Base-by-base conservation (phyloP, 2,113 vertebrate genomes). In the Hucho hucho region DNA sequence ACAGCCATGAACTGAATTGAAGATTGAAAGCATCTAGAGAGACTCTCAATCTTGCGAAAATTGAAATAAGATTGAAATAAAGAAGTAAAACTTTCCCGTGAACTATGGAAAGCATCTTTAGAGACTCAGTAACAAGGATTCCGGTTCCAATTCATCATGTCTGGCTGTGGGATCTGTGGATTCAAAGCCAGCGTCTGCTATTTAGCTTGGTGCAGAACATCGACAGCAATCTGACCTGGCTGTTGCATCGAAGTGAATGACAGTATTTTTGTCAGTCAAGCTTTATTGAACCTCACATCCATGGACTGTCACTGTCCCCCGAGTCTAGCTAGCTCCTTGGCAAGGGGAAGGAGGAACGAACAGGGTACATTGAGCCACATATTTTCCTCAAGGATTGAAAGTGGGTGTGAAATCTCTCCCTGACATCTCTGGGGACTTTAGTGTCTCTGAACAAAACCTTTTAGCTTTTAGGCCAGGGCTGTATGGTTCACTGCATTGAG, bases 211-310 rank as follows among this genome's bases (percentile, higher is more conserved):
- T 18, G 49, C 14, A 53, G 49, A 4, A 18, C 49, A 18, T 53
- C 49, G 16, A 18, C 16, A 18, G 16, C 49, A 53, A 18, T 53
- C 49, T 26, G 24, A 0, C 69, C 43, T 69, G 20, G 2, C 43
- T 5, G 24, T 76, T 49, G 20, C 68, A 77, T 83, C 73, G 69
- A 77, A 83, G 70, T 16, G 3, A 14, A 24, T 13, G 66, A 49
- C 69, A 0, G 61, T 59, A 66, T 78, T 78, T 83, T 84, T 83
- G 75, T 83, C 68, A 75, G 72, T 49, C 1, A 18, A 22, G 20
- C 25, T 71, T 74, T 81, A 84, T 85, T 80, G 85, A 86, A 86
- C 61, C 22, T 6, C 68, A 2, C 68, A 70, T 64, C n/a, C 24
- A 53, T 70, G 11, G 29, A 69, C 64, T 61, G 20, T 18, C 0